Evolutionary conservation across 2,888 invertebrate species (phyloP).

Genomic region (Tyria jacobaeae): DNA sequence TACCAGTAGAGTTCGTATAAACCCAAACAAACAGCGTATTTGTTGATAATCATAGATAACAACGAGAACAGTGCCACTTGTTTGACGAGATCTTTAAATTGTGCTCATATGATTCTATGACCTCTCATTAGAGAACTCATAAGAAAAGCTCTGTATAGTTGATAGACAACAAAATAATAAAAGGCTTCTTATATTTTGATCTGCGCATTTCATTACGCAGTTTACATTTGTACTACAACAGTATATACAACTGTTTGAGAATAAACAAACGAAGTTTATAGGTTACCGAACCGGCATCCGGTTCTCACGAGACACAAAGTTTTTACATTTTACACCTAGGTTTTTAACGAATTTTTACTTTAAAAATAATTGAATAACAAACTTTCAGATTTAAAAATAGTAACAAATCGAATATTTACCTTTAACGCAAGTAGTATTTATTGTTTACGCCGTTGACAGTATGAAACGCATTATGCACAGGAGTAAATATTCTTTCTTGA

Average conservation of each 20-base stretch:
- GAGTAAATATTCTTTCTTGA: too few species aligned
- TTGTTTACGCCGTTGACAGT: too few species aligned
- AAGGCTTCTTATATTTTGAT: background rate
- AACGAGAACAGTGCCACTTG: conserved; percentile 2
- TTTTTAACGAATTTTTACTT: too few species aligned
- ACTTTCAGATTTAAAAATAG: too few species aligned
- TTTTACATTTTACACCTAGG: too few species aligned
- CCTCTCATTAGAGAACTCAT: background rate
- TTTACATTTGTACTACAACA: background rate
- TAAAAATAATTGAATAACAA: too few species aligned
- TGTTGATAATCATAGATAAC: conserved; percentile 8
- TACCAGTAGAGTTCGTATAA: background rate
- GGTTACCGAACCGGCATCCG: background rate
- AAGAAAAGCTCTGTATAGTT: conserved; percentile 1
- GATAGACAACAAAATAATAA: background rate
- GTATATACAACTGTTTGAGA: background rate
- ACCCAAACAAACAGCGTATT: conserved; percentile 1
- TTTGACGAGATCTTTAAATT: conserved; percentile 8
- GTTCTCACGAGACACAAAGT: background rate
- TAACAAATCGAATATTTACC: too few species aligned
- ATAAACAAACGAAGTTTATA: background rate
- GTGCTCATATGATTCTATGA: background rate
- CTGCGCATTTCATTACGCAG: background rate
- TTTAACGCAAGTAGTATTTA: too few species aligned
- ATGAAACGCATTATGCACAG: too few species aligned